phyloP scores from a whole-genome alignment of 2,797 vertebrate species.

The Echiichthys vipera region DNA sequence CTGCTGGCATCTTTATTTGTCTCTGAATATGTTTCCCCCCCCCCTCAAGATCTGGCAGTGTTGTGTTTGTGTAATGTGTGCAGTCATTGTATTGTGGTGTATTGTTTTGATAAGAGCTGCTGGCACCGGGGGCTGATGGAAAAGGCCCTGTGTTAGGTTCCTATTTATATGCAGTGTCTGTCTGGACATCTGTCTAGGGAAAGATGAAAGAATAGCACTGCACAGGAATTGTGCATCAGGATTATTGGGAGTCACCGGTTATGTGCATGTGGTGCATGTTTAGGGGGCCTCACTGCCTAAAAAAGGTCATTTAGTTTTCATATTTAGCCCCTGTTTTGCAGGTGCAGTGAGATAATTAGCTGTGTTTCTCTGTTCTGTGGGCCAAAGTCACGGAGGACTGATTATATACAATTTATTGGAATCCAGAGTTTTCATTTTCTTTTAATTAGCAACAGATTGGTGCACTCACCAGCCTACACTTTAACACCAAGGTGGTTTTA shows the following conservation, averaged over 20 bases:
- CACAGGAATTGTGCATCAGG: slow-evolving; percentile 64
- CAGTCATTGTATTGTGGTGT: slow-evolving; percentile 76
- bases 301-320: slow-evolving; percentile 11
- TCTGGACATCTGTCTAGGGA: slow-evolving; percentile 81
- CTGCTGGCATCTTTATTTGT: slow-evolving; percentile 59
- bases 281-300: neutral
- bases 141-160: slow-evolving; percentile 76
- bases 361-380: neutral
- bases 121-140: slow-evolving; percentile 67
- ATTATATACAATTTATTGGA: neutral
- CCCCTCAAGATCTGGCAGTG: slow-evolving; percentile 54
- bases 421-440: neutral
- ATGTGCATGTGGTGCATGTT: slow-evolving; percentile 46
- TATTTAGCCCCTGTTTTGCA: slow-evolving; percentile 21
- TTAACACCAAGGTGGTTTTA: slow-evolving; percentile 19
- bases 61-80: slow-evolving; percentile 73
- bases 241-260: slow-evolving; percentile 26
- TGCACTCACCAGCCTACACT: neutral
- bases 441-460: slow-evolving; percentile 26
- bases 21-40: slow-evolving; percentile 34
- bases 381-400: neutral
- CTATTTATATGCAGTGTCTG: slow-evolving; percentile 82
- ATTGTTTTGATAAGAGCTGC: slow-evolving; percentile 78
- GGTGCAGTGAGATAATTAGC: slow-evolving; percentile 10
- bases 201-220: slow-evolving; percentile 71